Base-by-base conservation (phyloP, 2,113 vertebrate genomes). In the Rhynchomys soricoides region DNA sequence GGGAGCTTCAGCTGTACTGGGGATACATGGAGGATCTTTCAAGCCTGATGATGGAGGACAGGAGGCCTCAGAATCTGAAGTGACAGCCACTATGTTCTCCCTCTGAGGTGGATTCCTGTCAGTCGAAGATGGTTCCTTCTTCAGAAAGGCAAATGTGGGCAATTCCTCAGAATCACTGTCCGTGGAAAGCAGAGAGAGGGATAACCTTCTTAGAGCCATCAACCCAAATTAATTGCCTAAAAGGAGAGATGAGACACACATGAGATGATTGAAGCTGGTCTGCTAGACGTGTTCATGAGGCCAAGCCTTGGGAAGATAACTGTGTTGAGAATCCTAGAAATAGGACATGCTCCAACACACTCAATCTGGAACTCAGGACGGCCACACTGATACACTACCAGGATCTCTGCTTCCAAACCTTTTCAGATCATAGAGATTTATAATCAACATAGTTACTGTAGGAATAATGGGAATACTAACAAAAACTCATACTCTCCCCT, bases 61-160 rank as follows among this genome's bases (percentile, higher is more conserved):
- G 3, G 87, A 59, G 16, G 5, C 52, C 13, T 97, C 95, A 3
- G 83, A 95, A 87, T 97, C 90, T 16, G 94, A 96, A 43, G 43
- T 87, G 17, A 92, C 52, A 40, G 93, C 13, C 8, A 97, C 37
- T 29, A 96, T 29, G 6, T 89, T 31, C 43, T 91, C 91, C 37
- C 13, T 62, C 13, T 17, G 45, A 93, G 29, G 43, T 1, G 12
- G 55, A 9, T 22, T 19, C 29, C 82, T 97, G 71, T 94, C 85
- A 0, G 90, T 10, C 66, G 21, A 68, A 98, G 91, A 19, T 4
- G 70, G 71, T 82, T 90, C 73, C 12, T 97, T 95, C 95, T 97
- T 98, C 64, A 98, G 96, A 85, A 99, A 99, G 78, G 98, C 59
- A 9, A 99, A 99, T 19, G 97, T 94, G 22, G 99, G 99, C 26